Evolutionary conservation across 1,140 invertebrate genomes (phyloP).

Genomic region (Drosophila arawakana): DNA sequence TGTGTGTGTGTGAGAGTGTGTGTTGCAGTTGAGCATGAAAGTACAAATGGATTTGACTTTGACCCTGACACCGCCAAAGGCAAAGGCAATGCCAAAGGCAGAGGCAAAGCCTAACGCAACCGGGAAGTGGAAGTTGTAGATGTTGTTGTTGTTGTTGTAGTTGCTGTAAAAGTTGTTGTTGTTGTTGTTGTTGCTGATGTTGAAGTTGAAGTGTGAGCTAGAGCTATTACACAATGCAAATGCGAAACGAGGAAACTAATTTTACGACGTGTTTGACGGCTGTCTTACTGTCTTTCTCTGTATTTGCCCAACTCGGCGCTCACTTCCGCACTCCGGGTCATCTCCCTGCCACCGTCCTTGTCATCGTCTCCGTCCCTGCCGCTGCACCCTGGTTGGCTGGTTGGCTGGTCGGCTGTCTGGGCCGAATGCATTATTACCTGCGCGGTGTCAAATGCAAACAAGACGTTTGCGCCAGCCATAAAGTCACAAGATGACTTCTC

Average conservation of each 20-base stretch:
- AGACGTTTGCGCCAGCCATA: slow-evolving; percentile 78
- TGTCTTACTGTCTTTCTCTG: slow-evolving; percentile 42
- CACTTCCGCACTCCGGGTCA: slow-evolving; percentile 64
- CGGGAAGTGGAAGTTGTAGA: slow-evolving; percentile 13
- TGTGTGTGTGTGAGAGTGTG: slow-evolving; percentile 9
- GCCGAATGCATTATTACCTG: slow-evolving; percentile 73
- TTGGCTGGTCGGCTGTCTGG: slow-evolving; percentile 40
- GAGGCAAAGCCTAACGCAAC: slow-evolving; percentile 10
- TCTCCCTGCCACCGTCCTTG: slow-evolving; percentile 10
- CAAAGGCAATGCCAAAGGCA: slow-evolving; percentile 13
- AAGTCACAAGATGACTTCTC: slow-evolving; percentile 60
- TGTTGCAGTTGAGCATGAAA: slow-evolving; percentile 61
- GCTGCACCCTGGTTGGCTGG: slow-evolving; percentile 13
- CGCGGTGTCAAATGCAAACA: slow-evolving; percentile 77
- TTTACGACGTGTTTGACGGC: slow-evolving; percentile 81
- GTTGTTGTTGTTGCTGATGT: not conserved
- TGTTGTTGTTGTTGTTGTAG: slow-evolving; percentile 32
- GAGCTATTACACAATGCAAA: slow-evolving; percentile 76
- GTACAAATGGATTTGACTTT: slow-evolving; percentile 78
- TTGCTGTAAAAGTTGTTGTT: slow-evolving; percentile 27
- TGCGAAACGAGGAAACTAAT: slow-evolving; percentile 78
- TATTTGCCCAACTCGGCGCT: slow-evolving; percentile 48
- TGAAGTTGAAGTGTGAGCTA: slow-evolving; percentile 40
- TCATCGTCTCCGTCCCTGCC: slow-evolving; percentile 1
- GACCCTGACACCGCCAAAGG: slow-evolving; percentile 69